Percentiles rank a stretch among this genome's conserved stretches.
phyloP scores from a whole-genome alignment of 2,797 vertebrate species.

The Apogon hyalosoma region DNA sequence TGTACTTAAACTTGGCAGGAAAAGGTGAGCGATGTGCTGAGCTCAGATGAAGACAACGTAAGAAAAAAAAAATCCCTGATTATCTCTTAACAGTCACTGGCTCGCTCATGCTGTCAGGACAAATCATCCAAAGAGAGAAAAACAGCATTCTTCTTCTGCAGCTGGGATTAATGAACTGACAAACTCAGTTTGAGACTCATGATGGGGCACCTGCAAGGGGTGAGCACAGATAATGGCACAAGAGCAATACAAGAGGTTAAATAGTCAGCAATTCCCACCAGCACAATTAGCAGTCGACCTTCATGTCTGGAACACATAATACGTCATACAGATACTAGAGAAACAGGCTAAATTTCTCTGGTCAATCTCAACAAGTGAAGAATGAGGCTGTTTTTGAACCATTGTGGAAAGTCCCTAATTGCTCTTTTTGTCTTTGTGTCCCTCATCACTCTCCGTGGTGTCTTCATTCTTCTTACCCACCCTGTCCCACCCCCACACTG shows the following conservation, averaged over 20 bases:
- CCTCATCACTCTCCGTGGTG: conserved; percentile 28
- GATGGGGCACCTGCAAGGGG: conserved; percentile 38
- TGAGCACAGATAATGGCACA: conserved; percentile 48
- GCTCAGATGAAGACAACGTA: conserved; percentile 27
- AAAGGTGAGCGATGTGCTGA: conserved; percentile 61
- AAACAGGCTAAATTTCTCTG: conserved; percentile 26
- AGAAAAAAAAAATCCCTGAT: conserved; percentile 39
- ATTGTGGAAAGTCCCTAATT: conserved; percentile 36
- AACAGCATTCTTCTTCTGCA: conserved; percentile 63
- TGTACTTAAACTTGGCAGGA: conserved; percentile 67
- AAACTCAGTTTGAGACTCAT: conserved; percentile 55
- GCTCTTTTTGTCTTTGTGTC: conserved; percentile 21
- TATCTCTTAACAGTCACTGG: conserved; percentile 64
- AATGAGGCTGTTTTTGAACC: conserved; percentile 31
- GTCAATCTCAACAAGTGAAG: conserved; percentile 16
- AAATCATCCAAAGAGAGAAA: conserved; percentile 58
- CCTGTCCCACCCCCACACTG: conserved; percentile 67
- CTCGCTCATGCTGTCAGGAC: conserved; percentile 65
- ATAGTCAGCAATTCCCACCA: conserved; percentile 42
- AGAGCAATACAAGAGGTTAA: conserved; percentile 35
- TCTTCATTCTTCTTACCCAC: conserved; percentile 32
- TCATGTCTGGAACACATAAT: conserved; percentile 53
- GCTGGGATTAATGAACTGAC: conserved; percentile 74
- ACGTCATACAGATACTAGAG: conserved; percentile 43
- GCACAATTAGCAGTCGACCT: conserved; percentile 34